phyloP scores from a whole-genome alignment of 2,888 invertebrate genomes.

The Hanleya hanleyi region DNA sequence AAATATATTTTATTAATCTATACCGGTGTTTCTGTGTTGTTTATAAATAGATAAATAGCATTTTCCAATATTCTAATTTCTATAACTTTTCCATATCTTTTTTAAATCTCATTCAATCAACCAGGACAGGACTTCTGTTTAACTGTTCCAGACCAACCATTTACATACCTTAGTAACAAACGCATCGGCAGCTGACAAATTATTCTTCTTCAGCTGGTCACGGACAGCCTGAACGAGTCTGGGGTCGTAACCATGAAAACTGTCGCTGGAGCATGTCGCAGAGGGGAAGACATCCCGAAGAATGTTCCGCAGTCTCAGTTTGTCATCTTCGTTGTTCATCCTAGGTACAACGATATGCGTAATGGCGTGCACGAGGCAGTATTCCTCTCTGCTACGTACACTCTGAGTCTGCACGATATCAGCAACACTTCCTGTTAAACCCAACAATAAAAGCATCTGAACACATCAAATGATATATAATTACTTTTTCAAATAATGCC shows the following conservation, averaged over 20 bases:
- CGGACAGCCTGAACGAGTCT: constrained; percentile 58
- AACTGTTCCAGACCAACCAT: too few species aligned
- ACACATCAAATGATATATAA: too few species aligned
- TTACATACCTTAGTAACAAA: constrained; percentile 61
- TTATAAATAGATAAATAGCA: too few species aligned
- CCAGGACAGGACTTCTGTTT: too few species aligned
- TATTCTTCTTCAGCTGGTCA: constrained; percentile 65
- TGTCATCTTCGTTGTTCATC: constrained; percentile 56
- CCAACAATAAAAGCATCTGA: too few species aligned
- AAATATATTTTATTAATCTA: too few species aligned
- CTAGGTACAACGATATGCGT: constrained; percentile 48
- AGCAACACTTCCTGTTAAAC: too few species aligned
- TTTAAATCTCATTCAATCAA: too few species aligned
- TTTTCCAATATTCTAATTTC: too few species aligned
- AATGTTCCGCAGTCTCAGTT: constrained; percentile 42
- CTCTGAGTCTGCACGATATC: neutral
- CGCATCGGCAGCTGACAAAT: constrained; percentile 52
- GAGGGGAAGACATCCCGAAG: constrained; percentile 67
- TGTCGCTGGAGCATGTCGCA: constrained; percentile 38
- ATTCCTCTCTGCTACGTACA: constrained; percentile 51
- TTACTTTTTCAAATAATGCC: too few species aligned
- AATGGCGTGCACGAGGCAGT: constrained; percentile 58
- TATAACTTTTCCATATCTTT: too few species aligned
- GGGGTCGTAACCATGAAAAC: constrained; percentile 42
- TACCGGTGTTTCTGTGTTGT: too few species aligned